Base-by-base conservation (phyloP, 92 coral and sea anemone genomes). In the Palythoa caribaeorum region DNA sequence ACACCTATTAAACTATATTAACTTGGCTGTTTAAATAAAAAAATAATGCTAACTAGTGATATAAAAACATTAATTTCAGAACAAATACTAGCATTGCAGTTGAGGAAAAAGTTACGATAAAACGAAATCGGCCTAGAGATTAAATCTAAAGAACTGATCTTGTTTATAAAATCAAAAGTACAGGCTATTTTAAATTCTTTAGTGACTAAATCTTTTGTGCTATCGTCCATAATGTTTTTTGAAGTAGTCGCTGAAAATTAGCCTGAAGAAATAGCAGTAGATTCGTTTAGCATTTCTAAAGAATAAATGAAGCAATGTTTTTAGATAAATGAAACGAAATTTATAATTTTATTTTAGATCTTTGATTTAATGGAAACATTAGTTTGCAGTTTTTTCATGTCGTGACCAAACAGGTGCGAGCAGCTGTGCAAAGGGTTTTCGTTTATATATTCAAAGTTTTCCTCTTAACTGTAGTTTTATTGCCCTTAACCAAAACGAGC, bases 291-390 rank as follows among this genome's bases (percentile, higher is more conserved):
- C 6, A 59, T 59, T 17, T 11, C 65, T 59, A 59, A 59, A 59
- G 19, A 59, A 17, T 11, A 59, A 59, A 59, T 59, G 19, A 5
- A 17, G 2, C 72, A 44, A 2, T 44, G 5, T 44, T 55, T 55
- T 44, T 44, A 44, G 5, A 4, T 44, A 44, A 44, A 44, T 44
- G 7, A 8, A 3, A 44, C 6, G 5, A 44, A 44, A 44, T 44
- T 44, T 44, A 44, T 44, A 44, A 44, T 44, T 76, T 16, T 19
- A 19, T 19, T 48, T 51, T 48, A 14, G 62, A 3, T 20, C 20
- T n/a, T 65, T 50, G 74, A 63, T 66, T 48, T 40, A 81, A 80
- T 65, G 74, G 71, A 69, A 66, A 48, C 75, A 66, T 65, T 81
- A 81, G 19, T 44, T 50, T 65, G 47, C 14, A 13, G 19, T 81